Conservation (phyloP, 2,797 vertebrate genomes). For the Lophotriccus pileatus region DNA sequence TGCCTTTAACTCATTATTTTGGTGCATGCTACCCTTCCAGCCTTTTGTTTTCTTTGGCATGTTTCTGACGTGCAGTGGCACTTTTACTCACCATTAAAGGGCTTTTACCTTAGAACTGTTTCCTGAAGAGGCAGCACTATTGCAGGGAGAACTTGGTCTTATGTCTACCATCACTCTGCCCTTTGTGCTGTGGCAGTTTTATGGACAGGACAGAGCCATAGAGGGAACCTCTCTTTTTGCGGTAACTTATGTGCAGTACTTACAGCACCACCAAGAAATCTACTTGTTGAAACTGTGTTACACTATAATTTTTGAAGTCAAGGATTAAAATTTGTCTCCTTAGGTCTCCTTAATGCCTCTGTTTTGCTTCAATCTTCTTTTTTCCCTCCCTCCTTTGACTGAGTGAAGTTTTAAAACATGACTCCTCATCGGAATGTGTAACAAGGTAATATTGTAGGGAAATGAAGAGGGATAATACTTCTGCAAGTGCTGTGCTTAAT, state of each 20-base stretch:
- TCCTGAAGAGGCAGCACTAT: not conserved
- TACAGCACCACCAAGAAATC: not conserved
- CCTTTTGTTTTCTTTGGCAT: accelerated
- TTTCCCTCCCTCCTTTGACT: accelerated
- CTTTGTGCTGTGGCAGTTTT: not conserved
- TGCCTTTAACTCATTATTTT: not conserved
- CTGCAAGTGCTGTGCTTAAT: not conserved
- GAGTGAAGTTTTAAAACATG: slow-evolving; percentile 34
- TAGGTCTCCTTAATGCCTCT: not conserved
- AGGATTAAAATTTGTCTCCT: not conserved
- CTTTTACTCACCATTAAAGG: not conserved
- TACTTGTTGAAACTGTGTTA: not conserved
- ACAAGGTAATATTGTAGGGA: not conserved
- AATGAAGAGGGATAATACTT: not conserved
- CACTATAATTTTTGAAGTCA: not conserved
- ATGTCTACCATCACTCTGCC: not conserved
- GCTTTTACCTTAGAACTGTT: not conserved
- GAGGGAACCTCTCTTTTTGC: not conserved
- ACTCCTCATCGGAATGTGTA: not conserved
- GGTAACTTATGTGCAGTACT: not conserved
- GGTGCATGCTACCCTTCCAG: not conserved
- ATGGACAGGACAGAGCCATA: not conserved
- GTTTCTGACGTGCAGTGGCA: not conserved
- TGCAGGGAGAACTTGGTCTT: not conserved
- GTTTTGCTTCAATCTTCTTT: not conserved